These are phyloP conservation scores for Antigone vipio DNA, from an alignment of 2,113 vertebrate genomes.

Conservation along the genomic window DNA sequence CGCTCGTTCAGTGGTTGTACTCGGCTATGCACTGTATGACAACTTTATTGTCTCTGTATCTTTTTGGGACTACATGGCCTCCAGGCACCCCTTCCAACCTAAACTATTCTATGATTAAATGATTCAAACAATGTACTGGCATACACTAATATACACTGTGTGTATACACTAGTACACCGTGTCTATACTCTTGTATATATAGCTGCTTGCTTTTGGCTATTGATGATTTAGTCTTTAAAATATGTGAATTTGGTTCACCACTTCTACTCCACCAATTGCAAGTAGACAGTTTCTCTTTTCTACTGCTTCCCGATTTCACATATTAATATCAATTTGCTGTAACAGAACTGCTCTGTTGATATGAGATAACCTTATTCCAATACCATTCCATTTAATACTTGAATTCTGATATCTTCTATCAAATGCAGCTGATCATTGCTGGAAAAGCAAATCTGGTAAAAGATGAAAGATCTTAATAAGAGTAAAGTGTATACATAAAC, in stretches of 20 bases:
- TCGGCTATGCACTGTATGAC: not conserved
- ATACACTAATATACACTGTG: not conserved
- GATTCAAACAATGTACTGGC: not conserved
- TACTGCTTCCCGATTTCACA: not conserved
- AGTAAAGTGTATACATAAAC: not conserved
- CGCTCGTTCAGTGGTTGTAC: not conserved
- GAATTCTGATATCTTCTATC: not conserved
- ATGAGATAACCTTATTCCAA: not conserved
- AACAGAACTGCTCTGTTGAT: not conserved
- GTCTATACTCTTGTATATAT: not conserved
- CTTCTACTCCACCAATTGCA: not conserved
- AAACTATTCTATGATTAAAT: not conserved
- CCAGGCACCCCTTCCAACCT: not conserved
- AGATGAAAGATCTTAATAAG: not conserved
- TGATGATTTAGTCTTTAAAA: not conserved
- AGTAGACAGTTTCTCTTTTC: not conserved
- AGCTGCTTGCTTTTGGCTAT: not conserved
- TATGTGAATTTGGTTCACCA: not conserved
- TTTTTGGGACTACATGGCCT: not conserved
- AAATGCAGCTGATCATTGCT: not conserved
- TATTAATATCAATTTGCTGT: not conserved
- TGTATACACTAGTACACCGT: not conserved
- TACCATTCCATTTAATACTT: not conserved
- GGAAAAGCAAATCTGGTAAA: not conserved
- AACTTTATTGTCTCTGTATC: not conserved